Conservation (phyloP, 1,140 invertebrate genomes). For the Sarcophaga bullata region DNA sequence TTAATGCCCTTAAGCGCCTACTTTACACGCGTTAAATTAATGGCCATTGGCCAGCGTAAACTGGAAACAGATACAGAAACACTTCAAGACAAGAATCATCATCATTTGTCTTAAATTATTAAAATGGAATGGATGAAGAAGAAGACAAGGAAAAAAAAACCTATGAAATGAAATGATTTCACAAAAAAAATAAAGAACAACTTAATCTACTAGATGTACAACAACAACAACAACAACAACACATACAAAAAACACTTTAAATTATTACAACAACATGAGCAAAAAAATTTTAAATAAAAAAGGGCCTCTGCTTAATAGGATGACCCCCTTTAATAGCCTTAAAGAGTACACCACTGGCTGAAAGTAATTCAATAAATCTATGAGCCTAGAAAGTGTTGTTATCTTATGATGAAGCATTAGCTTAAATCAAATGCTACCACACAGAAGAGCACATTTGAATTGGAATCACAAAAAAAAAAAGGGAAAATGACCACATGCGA, state of each 20-base stretch:
- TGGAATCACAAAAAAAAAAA: too few species aligned
- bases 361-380: too few species aligned
- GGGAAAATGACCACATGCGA: too few species aligned
- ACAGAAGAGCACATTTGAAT: too few species aligned
- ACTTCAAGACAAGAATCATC: slow-evolving; percentile 26
- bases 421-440: too few species aligned
- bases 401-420: too few species aligned
- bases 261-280: neutral
- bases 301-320: too few species aligned
- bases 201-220: slow-evolving; percentile 33
- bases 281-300: too few species aligned
- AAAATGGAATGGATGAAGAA: neutral
- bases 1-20: neutral
- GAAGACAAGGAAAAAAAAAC: neutral
- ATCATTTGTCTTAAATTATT: slow-evolving; percentile 41
- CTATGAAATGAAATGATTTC: neutral
- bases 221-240: neutral
- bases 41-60: neutral
- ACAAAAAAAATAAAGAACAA: neutral
- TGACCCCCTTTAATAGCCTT: too few species aligned
- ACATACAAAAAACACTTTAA: too few species aligned
- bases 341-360: too few species aligned
- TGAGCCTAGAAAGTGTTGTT: too few species aligned
- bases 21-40: slow-evolving; percentile 8
- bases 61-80: neutral